These are phyloP conservation scores for Caiman crocodilus DNA, from an alignment of 2,797 vertebrate genomes.

Conservation along the genomic window DNA sequence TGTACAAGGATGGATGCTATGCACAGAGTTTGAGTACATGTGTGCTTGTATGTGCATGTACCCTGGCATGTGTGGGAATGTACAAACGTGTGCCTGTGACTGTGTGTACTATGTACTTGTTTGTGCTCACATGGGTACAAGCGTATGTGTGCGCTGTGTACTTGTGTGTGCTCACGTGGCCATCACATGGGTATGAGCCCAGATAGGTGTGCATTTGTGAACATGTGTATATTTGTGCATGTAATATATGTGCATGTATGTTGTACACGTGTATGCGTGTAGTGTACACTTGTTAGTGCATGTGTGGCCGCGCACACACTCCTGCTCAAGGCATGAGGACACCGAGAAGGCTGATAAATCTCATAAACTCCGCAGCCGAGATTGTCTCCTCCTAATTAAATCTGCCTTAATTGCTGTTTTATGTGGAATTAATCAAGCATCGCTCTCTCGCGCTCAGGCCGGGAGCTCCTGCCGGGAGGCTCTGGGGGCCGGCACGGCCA, in stretches of 20 bases:
- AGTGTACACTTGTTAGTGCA: neutral
- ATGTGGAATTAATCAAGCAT: constrained; percentile 71
- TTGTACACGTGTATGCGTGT: neutral
- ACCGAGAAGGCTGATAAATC: constrained; percentile 20
- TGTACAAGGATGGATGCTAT: no score
- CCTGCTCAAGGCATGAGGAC: neutral
- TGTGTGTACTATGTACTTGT: no score
- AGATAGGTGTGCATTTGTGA: no score
- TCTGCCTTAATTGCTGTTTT: constrained; percentile 76
- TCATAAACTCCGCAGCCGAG: constrained; percentile 41
- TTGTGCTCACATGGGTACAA: neutral
- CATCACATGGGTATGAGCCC: neutral
- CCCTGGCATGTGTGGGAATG: fast-evolving
- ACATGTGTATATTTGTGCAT: neutral
- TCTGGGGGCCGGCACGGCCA: fast-evolving
- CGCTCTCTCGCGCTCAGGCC: neutral
- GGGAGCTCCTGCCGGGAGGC: neutral
- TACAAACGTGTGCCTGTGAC: neutral
- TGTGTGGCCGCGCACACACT: fast-evolving
- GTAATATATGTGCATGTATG: neutral
- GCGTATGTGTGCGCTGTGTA: no score
- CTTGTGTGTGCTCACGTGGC: neutral
- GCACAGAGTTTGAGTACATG: no score
- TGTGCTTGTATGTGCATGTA: neutral
- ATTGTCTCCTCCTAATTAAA: constrained; percentile 63